Percentiles rank a stretch among this genome's conserved stretches.
Conservation (phyloP, 1,140 invertebrate species). For the Thaumetopoea pityocampa region DNA sequence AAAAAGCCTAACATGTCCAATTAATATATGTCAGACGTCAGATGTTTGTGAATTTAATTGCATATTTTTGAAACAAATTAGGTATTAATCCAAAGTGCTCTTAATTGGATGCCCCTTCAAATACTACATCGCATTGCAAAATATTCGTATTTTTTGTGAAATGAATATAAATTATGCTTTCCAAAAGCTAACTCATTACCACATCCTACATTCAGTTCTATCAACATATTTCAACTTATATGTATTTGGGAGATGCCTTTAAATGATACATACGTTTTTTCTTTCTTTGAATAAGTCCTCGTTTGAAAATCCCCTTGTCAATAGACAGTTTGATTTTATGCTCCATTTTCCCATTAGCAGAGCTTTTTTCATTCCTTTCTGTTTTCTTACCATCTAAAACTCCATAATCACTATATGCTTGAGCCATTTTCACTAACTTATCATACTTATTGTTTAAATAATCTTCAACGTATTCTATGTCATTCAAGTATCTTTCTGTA, state of each 20-base stretch:
- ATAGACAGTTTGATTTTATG: slow-evolving; percentile 17
- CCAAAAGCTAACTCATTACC: too few species aligned
- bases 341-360: slow-evolving; percentile 3
- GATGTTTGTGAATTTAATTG: too few species aligned
- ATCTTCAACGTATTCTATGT: slow-evolving; percentile 52
- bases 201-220: too few species aligned
- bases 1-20: too few species aligned
- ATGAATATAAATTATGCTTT: too few species aligned
- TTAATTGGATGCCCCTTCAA: too few species aligned
- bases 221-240: slow-evolving; percentile 2
- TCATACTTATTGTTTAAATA: slow-evolving; percentile 45
- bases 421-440: slow-evolving; percentile 44
- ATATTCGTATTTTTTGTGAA: too few species aligned
- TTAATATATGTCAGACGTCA: too few species aligned
- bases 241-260: not conserved
- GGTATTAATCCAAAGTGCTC: too few species aligned
- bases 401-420: slow-evolving; percentile 66
- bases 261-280: slow-evolving; percentile 23
- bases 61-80: too few species aligned
- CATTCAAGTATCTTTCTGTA: slow-evolving; percentile 27
- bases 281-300: slow-evolving; percentile 4
- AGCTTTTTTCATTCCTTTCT: slow-evolving; percentile 20
- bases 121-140: too few species aligned
- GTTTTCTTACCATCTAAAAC: slow-evolving; percentile 46
- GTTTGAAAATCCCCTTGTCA: not conserved